These are phyloP conservation scores for Heliconius himera DNA, from an alignment of 1,140 invertebrate genomes.

Conservation along the genomic window DNA sequence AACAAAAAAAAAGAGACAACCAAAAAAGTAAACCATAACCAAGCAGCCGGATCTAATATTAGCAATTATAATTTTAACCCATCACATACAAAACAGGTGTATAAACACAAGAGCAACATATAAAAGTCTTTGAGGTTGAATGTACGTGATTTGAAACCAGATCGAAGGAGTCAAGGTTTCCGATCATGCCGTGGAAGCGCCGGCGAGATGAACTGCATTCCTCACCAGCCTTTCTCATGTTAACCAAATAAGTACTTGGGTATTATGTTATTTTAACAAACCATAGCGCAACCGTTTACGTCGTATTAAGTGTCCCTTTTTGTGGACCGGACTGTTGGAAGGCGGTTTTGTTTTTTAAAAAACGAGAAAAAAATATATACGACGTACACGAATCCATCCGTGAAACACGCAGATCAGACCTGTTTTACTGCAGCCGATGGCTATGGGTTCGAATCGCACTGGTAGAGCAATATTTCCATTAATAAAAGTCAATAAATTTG, in stretches of 20 bases:
- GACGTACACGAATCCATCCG: neutral
- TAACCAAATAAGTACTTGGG: slow-evolving; percentile 65
- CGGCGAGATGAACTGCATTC: slow-evolving; percentile 54
- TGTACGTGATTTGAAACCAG: slow-evolving; percentile 60
- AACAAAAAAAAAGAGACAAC: too few relatives aligned
- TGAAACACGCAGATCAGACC: neutral
- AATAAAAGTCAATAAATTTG: neutral
- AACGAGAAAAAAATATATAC: neutral
- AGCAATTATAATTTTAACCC: slow-evolving; percentile 16
- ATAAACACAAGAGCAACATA: slow-evolving; percentile 19
- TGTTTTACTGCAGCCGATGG: neutral
- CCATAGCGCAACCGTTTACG: slow-evolving; percentile 51
- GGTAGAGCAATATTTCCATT: neutral
- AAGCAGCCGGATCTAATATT: neutral
- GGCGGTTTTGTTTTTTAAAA: neutral
- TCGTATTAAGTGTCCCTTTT: slow-evolving; percentile 32
- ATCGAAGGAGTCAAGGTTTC: slow-evolving; percentile 61
- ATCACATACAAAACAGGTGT: slow-evolving; percentile 10
- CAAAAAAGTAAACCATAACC: too few relatives aligned
- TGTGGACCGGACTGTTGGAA: slow-evolving; percentile 19
- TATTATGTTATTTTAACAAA: slow-evolving; percentile 76
- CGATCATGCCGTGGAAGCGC: slow-evolving; percentile 40
- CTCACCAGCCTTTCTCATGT: slow-evolving; percentile 65
- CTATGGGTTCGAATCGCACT: neutral
- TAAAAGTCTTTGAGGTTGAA: slow-evolving; percentile 40